These are phyloP conservation scores for Sparidentex hasta DNA, from an alignment of 2,797 vertebrate genomes.

Conservation along the genomic window DNA sequence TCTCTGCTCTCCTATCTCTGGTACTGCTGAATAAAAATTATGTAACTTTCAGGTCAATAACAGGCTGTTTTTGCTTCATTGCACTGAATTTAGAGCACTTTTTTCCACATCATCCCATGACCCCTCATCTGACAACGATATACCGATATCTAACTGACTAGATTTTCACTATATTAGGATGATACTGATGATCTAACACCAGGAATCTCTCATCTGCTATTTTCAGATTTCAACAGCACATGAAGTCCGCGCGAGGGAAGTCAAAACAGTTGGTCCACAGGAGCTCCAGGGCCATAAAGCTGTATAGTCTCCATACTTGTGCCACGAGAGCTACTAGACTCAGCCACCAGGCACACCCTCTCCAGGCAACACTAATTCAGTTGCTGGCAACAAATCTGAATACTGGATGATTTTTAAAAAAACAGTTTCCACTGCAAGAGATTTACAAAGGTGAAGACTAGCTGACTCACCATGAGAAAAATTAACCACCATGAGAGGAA, in stretches of 20 bases:
- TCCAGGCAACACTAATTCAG: neutral
- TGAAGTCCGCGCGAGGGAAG: neutral
- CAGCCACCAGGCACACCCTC: neutral
- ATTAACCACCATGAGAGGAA: too few relatives aligned
- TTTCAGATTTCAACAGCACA: neutral
- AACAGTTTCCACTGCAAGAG: neutral
- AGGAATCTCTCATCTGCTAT: neutral
- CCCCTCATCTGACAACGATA: neutral
- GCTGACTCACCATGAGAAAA: too few relatives aligned
- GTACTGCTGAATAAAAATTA: neutral
- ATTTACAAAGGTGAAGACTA: neutral
- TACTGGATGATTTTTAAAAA: neutral
- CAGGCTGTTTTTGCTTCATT: too few relatives aligned
- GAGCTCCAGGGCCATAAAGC: neutral
- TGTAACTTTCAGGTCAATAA: neutral
- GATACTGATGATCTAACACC: neutral
- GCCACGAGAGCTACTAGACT: neutral
- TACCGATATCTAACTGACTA: neutral
- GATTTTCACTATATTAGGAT: neutral
- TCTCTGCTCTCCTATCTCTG: slow-evolving; percentile 8
- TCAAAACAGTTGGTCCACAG: too few relatives aligned
- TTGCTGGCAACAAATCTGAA: neutral
- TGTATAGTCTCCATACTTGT: neutral
- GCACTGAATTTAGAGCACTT: too few relatives aligned
- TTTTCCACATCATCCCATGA: neutral